phyloP scores from a whole-genome alignment of 2,888 invertebrate species.

The Harmothoe impar region DNA sequence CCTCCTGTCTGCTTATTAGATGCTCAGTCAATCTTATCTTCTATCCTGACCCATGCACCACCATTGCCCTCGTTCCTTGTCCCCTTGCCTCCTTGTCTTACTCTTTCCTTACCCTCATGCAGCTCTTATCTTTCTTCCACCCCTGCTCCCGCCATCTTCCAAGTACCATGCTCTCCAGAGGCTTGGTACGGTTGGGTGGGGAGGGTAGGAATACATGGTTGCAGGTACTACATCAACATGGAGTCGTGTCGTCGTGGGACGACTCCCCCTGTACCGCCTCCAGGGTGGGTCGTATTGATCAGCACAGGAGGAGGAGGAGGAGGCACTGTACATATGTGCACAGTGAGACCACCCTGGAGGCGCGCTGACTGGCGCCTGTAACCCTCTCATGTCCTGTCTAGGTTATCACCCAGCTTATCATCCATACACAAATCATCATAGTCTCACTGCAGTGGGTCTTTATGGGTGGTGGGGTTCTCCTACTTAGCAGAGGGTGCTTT shows the following conservation, averaged over 20 bases:
- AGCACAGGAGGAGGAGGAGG: background rate
- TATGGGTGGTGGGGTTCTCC: too few relatives aligned
- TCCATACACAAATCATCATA: too few relatives aligned
- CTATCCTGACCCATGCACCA: too few relatives aligned
- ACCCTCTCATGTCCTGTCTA: background rate
- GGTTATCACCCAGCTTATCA: too few relatives aligned
- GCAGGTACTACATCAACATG: slow-evolving; percentile 24
- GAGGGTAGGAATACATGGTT: background rate
- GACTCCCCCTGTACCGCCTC: background rate
- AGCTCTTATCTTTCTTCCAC: background rate
- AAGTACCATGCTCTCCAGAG: too few relatives aligned
- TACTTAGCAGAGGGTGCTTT: too few relatives aligned
- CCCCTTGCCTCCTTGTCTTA: too few relatives aligned
- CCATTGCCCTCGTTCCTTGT: too few relatives aligned
- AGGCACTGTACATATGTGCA: slow-evolving; percentile 13
- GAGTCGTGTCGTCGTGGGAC: background rate
- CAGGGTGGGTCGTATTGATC: background rate
- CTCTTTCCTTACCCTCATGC: too few relatives aligned
- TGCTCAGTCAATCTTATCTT: too few relatives aligned
- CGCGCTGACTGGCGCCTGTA: slow-evolving; percentile 4
- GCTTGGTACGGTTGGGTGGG: background rate
- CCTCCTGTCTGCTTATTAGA: too few relatives aligned
- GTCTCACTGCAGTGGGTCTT: too few relatives aligned
- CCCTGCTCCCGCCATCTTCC: background rate
- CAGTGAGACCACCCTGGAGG: background rate